Base-by-base conservation (phyloP, 2,113 vertebrate species). In the Suncus etruscus region DNA sequence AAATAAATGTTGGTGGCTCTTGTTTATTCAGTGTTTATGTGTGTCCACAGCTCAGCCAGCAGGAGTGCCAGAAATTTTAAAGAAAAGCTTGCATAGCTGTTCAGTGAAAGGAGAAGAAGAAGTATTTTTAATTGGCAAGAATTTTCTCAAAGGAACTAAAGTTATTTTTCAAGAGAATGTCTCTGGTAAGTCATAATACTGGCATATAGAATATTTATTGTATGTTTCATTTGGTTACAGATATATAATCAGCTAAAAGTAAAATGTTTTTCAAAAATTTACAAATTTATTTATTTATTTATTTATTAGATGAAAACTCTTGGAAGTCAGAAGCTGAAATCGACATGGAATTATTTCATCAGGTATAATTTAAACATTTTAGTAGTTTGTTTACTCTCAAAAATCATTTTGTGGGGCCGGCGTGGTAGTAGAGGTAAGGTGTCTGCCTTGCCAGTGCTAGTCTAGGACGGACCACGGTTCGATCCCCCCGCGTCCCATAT, bases 271-370 rank as follows among this genome's bases (percentile, higher is more conserved):
- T 91, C 7, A 93, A 74, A 92, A 58, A 58, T 80, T 82, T 87
- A 92, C 47, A 90, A 91, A 85, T 24, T 65, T 48, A 81, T 81
- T 3, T 87, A 58, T 93, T 96, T 98, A 95, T 94, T 68, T 96
- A 95, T 94, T 63, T 79, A 80, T 97, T 96, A 99, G 99, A 99
- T 98, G 99, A 99, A 89, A 99, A 97, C 76, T 99, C 98, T 11
- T 99, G 99, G 99, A 99, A 99, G 91, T 98, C 98, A 93, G 99
- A 99, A 97, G 99, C 99, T 97, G 99, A 99, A 98, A 99, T 99
- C 48, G 99, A 99, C 97, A 99, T 99, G 99, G 99, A 99, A 96
- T 97, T 99, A 89, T 99, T 99, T 98, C 99, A 99, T 97, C 99
- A 99, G 99, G 99, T 99, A 98, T 74, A 58, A n/a, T 84, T 91